Evolutionary conservation across 2,797 vertebrate species (phyloP).

Genomic region (Acanthurus lineatus): DNA sequence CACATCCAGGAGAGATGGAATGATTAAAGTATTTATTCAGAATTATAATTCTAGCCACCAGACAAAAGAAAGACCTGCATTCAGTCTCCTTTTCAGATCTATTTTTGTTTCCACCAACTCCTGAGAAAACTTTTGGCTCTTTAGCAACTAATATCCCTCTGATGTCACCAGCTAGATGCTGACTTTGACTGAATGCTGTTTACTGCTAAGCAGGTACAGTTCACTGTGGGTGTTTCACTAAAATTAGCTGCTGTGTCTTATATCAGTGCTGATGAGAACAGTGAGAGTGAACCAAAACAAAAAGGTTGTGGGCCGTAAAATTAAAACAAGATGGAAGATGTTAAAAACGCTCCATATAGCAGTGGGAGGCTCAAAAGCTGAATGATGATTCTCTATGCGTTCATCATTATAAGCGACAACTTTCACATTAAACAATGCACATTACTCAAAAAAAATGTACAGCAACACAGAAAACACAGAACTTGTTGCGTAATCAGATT

Average conservation of each 20-base stretch:
- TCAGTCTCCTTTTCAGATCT: neutral
- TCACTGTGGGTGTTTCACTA: too few species aligned
- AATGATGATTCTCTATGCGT: neutral
- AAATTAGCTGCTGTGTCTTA: conserved; percentile 18
- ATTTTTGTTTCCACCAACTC: neutral
- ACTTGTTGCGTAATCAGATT: neutral
- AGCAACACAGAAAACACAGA: neutral
- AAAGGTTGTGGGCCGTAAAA: neutral
- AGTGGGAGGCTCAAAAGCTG: neutral
- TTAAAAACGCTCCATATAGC: conserved; percentile 7
- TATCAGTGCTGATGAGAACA: conserved; percentile 5
- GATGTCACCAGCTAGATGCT: neutral
- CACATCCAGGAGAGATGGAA: neutral
- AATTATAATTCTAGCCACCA: neutral
- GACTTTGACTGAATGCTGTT: conserved; percentile 14
- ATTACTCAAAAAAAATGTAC: conserved; percentile 1
- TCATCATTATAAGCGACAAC: neutral
- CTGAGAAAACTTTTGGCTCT: neutral
- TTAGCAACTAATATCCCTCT: neutral
- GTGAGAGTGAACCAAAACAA: conserved; percentile 1
- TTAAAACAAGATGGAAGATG: neutral
- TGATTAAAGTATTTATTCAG: conserved; percentile 3
- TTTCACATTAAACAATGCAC: neutral
- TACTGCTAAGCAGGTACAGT: neutral
- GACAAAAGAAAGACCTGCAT: neutral